phyloP scores from a whole-genome alignment of 2,888 invertebrate genomes.

The Cyaniris semiargus region DNA sequence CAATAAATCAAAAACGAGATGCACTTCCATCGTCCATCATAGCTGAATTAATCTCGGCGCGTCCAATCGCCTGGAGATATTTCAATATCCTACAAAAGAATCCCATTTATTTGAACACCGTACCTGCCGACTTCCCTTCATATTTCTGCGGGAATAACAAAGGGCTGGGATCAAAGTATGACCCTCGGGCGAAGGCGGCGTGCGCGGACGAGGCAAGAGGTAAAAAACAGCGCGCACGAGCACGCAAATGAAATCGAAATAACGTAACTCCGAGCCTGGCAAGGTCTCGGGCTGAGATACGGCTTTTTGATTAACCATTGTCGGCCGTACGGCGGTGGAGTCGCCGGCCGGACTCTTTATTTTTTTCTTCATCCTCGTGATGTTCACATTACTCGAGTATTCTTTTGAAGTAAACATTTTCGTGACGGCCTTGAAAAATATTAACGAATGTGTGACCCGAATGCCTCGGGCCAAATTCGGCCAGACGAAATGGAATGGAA shows the following conservation, averaged over 20 bases:
- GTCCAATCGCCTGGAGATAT: conserved; percentile 69
- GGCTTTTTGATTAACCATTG: conserved; percentile 77
- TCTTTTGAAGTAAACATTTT: conserved; percentile 43
- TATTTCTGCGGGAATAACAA: conserved; percentile 75
- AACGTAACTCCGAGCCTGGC: conserved; percentile 54
- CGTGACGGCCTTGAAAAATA: conserved; percentile 37
- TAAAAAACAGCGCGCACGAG: conserved; percentile 70
- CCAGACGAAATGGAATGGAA: not conserved
- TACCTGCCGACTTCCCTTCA: conserved; percentile 63
- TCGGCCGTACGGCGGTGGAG: conserved; percentile 60
- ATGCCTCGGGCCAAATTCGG: not conserved
- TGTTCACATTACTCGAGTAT: conserved; percentile 41
- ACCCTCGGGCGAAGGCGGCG: conserved; percentile 62
- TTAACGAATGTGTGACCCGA: conserved; percentile 25
- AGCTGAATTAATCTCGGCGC: conserved; percentile 59
- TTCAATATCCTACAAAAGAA: conserved; percentile 74
- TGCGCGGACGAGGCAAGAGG: conserved; percentile 53
- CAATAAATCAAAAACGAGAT: conserved; percentile 69
- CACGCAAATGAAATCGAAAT: conserved; percentile 80
- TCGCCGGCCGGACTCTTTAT: conserved; percentile 50
- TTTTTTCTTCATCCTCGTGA: conserved; percentile 45
- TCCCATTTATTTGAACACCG: conserved; percentile 62
- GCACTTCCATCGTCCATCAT: conserved; percentile 68
- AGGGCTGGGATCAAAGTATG: conserved; percentile 65
- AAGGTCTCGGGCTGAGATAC: conserved; percentile 75